Percentiles rank a stretch among this genome's conserved stretches.
These are phyloP conservation scores for Amphilophus citrinellus DNA, from an alignment of 2,113 vertebrate genomes.

Conservation along the genomic window DNA sequence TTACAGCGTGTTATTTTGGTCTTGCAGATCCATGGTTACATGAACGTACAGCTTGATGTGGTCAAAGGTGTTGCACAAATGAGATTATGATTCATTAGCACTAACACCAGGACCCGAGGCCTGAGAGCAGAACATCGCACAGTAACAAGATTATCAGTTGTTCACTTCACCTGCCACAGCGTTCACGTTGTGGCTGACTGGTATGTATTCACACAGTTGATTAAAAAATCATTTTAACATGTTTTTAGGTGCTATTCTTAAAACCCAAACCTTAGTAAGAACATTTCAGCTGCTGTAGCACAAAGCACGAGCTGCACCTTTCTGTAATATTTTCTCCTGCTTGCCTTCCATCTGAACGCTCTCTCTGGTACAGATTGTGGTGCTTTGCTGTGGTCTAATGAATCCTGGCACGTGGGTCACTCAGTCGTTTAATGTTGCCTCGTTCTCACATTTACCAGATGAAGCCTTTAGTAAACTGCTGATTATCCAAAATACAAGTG, in stretches of 20 bases:
- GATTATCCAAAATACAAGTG: not conserved
- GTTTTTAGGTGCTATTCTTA: not conserved
- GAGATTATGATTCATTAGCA: not conserved
- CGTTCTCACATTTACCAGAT: not conserved
- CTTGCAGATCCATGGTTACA: accelerated
- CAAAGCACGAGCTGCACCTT: no score
- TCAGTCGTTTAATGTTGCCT: not conserved
- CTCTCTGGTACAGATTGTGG: not conserved
- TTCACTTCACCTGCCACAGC: not conserved
- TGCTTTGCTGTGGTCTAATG: not conserved
- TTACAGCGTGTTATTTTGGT: not conserved
- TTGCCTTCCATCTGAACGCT: not conserved
- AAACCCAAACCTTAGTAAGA: not conserved
- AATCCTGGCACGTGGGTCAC: no score
- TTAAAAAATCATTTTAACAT: no score
- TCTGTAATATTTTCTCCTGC: not conserved
- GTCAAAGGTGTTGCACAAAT: not conserved
- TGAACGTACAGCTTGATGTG: not conserved
- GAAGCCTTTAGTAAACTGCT: constrained; percentile 3
- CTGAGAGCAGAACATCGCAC: not conserved
- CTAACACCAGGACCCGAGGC: no score
- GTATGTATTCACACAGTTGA: not conserved
- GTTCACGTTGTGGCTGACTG: not conserved
- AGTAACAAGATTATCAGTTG: not conserved
- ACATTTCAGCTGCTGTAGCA: not conserved